Conservation (phyloP, 2,113 vertebrate species). For the Psophia crepitans region DNA sequence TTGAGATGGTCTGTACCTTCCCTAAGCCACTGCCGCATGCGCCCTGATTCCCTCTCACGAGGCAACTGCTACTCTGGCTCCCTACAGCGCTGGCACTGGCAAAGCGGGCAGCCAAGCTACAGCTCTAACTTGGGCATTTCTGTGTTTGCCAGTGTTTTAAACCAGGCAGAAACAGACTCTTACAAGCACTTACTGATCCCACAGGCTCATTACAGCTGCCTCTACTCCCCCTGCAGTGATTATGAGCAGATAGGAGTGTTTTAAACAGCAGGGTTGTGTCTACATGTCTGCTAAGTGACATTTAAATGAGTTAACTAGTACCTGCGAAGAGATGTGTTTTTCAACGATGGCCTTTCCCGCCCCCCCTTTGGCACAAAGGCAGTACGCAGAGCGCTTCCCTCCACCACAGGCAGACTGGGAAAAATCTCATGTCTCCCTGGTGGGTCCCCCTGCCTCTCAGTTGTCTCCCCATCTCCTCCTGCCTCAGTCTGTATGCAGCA, state of each 20-base stretch:
- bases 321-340: not conserved
- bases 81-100: not conserved
- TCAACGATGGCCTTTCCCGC: not conserved
- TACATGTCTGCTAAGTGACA: not conserved
- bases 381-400: not conserved
- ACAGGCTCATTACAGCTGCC: not conserved
- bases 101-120: not conserved
- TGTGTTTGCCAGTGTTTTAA: not conserved
- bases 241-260: not conserved
- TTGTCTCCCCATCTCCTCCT: not conserved
- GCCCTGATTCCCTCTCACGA: not conserved
- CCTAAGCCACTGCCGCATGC: accelerated
- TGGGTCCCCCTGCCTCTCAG: not conserved
- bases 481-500: not conserved
- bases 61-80: not conserved
- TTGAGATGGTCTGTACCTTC: not conserved
- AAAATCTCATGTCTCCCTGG: accelerated
- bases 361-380: not conserved
- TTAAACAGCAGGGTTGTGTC: slow-evolving; percentile 13
- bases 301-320: slow-evolving; percentile 27
- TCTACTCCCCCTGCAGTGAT: slow-evolving; percentile 3
- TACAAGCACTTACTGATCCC: not conserved
- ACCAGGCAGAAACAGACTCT: not conserved
- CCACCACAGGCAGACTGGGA: not conserved
- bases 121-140: not conserved